phyloP scores from a whole-genome alignment of 1,140 invertebrate genomes.

The Pissodes strobi region DNA sequence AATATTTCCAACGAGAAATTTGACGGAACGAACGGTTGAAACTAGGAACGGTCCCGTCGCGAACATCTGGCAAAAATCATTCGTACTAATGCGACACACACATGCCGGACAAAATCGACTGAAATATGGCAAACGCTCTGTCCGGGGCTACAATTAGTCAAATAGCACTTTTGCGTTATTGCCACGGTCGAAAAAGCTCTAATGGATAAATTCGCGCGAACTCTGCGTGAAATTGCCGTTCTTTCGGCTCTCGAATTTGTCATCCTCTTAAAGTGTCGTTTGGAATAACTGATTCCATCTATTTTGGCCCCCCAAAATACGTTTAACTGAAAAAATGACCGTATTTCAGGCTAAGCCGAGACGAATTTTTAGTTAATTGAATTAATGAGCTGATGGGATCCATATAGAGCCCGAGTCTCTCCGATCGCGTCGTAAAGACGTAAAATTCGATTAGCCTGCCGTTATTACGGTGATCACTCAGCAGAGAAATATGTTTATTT shows the following conservation, averaged over 20 bases:
- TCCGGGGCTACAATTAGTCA: conserved; percentile 30
- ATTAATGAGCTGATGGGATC: conserved; percentile 23
- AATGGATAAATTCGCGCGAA: conserved; percentile 34
- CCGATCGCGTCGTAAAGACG: conserved; percentile 6
- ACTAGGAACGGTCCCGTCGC: conserved; percentile 2
- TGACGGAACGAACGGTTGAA: background rate
- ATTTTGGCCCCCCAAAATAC: conserved; percentile 19
- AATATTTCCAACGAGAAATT: background rate
- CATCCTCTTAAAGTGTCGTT: conserved; percentile 34
- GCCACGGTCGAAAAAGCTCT: conserved; percentile 32
- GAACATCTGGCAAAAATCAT: conserved; percentile 27
- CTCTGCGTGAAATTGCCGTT: conserved; percentile 33
- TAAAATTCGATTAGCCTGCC: conserved; percentile 6
- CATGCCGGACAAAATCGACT: conserved; percentile 17
- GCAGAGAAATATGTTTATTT: background rate
- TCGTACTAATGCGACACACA: conserved; percentile 25
- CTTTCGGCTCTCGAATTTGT: conserved; percentile 32
- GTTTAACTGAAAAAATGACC: conserved; percentile 29
- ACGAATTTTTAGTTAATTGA: conserved; percentile 33
- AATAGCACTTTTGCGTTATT: conserved; percentile 31
- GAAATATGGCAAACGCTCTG: conserved; percentile 17
- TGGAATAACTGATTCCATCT: conserved; percentile 30
- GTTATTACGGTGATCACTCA: background rate
- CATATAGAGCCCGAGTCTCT: background rate
- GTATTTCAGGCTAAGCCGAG: conserved; percentile 24